A percentile compares a stretch with the other conserved stretches of the same genome.
Evolutionary conservation across 2,797 vertebrate genomes (phyloP).

Genomic region (Acanthurus lineatus): DNA sequence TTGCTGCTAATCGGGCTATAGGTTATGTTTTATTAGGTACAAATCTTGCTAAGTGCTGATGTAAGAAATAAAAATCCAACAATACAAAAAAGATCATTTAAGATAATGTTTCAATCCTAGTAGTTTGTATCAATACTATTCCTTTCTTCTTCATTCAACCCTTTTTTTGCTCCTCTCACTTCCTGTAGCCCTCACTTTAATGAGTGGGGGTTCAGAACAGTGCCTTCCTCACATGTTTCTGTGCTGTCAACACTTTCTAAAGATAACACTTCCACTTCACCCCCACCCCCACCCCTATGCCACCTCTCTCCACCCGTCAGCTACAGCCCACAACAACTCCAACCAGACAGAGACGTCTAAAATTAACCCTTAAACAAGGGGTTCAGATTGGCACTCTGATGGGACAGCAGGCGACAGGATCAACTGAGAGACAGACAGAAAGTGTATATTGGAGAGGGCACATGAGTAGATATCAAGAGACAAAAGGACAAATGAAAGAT

Average conservation of each 20-base stretch:
- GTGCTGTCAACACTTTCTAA: conserved; percentile 82
- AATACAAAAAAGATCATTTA: background rate
- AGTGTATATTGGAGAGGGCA: background rate
- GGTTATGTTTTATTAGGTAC: background rate
- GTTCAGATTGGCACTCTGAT: conserved; percentile 30
- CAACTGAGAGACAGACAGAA: background rate
- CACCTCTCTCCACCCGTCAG: conserved; percentile 50
- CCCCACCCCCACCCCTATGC: conserved; percentile 40
- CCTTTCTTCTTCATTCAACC: background rate
- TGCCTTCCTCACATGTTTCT: conserved; percentile 68
- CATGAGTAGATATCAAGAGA: background rate
- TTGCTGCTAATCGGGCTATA: background rate
- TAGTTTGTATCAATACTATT: background rate
- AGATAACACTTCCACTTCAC: conserved; percentile 76
- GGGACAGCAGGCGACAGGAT: conserved; percentile 2
- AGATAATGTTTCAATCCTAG: background rate
- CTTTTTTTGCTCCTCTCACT: background rate
- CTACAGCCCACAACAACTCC: conserved; percentile 46
- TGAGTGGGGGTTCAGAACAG: conserved; percentile 13
- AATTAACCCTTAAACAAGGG: conserved; percentile 69
- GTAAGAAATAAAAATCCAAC: background rate
- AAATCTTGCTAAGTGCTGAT: background rate
- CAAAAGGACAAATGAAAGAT: conserved; percentile 3
- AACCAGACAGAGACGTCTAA: conserved; percentile 54
- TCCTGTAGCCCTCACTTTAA: conserved; percentile 27